phyloP scores from a whole-genome alignment of 2,888 invertebrate genomes.

The Tubulanus polymorphus region DNA sequence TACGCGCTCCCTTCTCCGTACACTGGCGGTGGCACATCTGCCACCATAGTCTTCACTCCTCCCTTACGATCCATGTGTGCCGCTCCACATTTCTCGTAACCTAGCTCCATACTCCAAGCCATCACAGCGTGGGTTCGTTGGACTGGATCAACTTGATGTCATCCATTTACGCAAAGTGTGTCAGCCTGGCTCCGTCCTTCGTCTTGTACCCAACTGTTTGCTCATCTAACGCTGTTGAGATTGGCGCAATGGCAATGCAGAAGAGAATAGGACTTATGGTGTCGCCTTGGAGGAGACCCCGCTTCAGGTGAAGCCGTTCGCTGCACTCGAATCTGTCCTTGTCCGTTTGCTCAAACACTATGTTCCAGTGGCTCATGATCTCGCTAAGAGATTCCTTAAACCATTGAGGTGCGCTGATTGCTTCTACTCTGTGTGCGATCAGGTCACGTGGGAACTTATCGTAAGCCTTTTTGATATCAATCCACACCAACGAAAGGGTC shows the following conservation, averaged over 20 bases:
- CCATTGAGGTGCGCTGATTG: neutral
- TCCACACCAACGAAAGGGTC: too few relatives aligned
- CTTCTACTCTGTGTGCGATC: neutral
- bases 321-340: too few relatives aligned
- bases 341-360: neutral
- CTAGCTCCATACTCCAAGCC: too few relatives aligned
- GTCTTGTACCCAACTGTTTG: neutral
- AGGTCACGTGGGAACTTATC: neutral
- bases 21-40: too few relatives aligned
- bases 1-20: neutral
- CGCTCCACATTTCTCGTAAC: too few relatives aligned
- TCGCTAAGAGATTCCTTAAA: neutral
- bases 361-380: neutral
- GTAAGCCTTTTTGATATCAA: neutral
- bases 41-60: neutral
- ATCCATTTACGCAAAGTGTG: neutral
- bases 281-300: neutral
- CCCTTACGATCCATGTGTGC: neutral
- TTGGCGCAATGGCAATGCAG: neutral
- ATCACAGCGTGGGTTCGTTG: too few relatives aligned
- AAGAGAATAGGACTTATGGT: neutral
- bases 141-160: too few relatives aligned
- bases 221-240: neutral
- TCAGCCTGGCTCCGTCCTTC: neutral
- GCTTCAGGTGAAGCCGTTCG: neutral